Evolutionary conservation across 2,888 invertebrate genomes (phyloP).

Genomic region (Acanthosepion esculentum): DNA sequence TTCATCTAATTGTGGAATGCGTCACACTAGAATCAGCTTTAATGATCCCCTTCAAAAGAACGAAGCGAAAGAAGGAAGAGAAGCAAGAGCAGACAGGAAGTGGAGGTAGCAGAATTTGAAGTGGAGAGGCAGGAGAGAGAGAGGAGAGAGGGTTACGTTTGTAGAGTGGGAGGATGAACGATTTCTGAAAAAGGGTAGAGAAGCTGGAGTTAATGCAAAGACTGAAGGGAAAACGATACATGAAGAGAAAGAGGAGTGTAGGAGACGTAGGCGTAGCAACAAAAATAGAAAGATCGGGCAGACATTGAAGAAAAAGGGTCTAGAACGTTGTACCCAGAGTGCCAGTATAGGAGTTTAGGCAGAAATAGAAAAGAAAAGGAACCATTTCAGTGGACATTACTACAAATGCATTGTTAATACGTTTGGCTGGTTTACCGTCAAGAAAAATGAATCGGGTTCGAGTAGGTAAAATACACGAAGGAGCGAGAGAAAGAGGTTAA

Average conservation of each 20-base stretch:
- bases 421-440: background rate
- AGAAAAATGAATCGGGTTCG: background rate
- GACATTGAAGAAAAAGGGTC: background rate
- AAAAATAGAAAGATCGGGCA: background rate
- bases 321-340: background rate
- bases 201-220: background rate
- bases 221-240: background rate
- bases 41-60: conserved; percentile 13
- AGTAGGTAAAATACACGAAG: background rate
- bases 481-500: too few species aligned
- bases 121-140: background rate
- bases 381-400: background rate
- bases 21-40: conserved; percentile 33
- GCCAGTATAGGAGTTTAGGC: background rate
- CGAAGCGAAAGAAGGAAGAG: background rate
- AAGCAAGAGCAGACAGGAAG: background rate
- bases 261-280: background rate
- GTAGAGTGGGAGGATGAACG: background rate
- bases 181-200: background rate
- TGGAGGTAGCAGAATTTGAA: background rate
- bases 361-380: background rate
- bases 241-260: too few species aligned
- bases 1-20: conserved; percentile 23
- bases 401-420: background rate
- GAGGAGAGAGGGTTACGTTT: background rate